phyloP scores from a whole-genome alignment of 2,113 vertebrate species.

The Heterotis niloticus region DNA sequence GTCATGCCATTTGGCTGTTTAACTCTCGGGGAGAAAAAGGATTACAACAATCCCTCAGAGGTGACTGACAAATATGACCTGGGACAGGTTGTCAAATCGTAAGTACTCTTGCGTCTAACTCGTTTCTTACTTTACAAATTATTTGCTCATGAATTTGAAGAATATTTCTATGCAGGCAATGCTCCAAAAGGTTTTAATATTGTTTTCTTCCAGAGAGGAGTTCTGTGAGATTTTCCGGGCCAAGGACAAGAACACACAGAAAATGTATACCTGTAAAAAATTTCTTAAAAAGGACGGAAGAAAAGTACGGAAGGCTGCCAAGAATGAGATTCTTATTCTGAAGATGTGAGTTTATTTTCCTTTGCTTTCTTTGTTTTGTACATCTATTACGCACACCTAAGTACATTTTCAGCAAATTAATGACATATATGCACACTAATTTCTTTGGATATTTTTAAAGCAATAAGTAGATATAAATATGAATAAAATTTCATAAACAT shows the following conservation, averaged over 20 bases:
- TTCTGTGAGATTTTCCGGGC: constrained; percentile 98
- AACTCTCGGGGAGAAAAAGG: constrained; percentile 96
- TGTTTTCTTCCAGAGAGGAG: constrained; percentile 75
- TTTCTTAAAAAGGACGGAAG: constrained; percentile 95
- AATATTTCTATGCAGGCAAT: too few relatives aligned
- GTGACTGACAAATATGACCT: constrained; percentile 98
- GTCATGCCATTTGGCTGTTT: constrained; percentile 99
- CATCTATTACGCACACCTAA: background rate
- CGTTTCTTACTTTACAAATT: background rate
- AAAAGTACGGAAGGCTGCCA: constrained; percentile 95
- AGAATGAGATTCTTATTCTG: constrained; percentile 96
- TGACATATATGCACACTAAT: background rate
- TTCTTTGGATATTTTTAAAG: too few relatives aligned
- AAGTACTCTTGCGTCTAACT: constrained; percentile 58
- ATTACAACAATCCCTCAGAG: constrained; percentile 95
- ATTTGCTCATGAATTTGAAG: background rate
- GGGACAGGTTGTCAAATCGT: constrained; percentile 97
- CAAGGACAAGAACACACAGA: constrained; percentile 91
- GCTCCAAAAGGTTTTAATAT: background rate
- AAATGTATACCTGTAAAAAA: constrained; percentile 97
- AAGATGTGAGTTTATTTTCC: constrained; percentile 81
- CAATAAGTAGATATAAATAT: too few relatives aligned
- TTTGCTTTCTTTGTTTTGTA: background rate
- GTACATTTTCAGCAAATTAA: background rate
- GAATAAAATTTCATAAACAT: too few relatives aligned